Conservation (phyloP, 2,797 vertebrate genomes). For the Holocentrus rufus region DNA sequence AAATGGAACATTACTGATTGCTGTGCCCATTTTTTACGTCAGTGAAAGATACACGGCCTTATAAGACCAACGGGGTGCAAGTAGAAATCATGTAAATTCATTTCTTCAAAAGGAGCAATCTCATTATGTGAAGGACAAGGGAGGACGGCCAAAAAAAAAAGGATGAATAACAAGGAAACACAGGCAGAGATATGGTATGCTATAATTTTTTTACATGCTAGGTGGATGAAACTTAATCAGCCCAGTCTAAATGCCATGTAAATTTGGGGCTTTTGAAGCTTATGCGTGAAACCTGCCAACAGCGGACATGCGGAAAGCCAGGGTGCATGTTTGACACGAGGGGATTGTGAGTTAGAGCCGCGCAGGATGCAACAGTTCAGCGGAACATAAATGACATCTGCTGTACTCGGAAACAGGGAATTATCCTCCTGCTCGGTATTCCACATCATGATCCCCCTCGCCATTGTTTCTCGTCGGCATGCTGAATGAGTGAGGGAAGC, state of each 20-base stretch:
- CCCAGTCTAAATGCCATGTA: slow-evolving; percentile 59
- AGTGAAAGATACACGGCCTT: slow-evolving; percentile 48
- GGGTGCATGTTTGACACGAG: slow-evolving; percentile 65
- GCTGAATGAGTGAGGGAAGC: slow-evolving; percentile 52
- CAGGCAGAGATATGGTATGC: neutral
- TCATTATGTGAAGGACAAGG: slow-evolving; percentile 53
- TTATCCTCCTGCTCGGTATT: slow-evolving; percentile 70
- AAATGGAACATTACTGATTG: slow-evolving; percentile 63
- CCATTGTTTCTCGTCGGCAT: slow-evolving; percentile 68
- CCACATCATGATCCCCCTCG: slow-evolving; percentile 43
- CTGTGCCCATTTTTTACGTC: slow-evolving; percentile 46
- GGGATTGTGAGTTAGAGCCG: slow-evolving; percentile 63
- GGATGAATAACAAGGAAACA: slow-evolving; percentile 31
- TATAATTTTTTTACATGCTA: slow-evolving; percentile 51
- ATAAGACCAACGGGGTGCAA: slow-evolving; percentile 37
- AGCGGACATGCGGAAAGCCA: slow-evolving; percentile 45
- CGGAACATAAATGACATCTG: slow-evolving; percentile 79
- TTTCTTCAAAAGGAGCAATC: slow-evolving; percentile 51
- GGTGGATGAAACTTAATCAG: slow-evolving; percentile 65
- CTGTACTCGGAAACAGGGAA: slow-evolving; percentile 71
- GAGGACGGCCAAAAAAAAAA: slow-evolving; percentile 34
- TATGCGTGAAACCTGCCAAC: slow-evolving; percentile 54
- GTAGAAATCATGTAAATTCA: slow-evolving; percentile 52
- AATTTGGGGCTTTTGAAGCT: slow-evolving; percentile 57
- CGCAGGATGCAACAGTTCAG: slow-evolving; percentile 68